Percentiles rank a stretch among this genome's conserved stretches.
phyloP scores from a whole-genome alignment of 2,113 vertebrate species.

The Cyanistes caeruleus region DNA sequence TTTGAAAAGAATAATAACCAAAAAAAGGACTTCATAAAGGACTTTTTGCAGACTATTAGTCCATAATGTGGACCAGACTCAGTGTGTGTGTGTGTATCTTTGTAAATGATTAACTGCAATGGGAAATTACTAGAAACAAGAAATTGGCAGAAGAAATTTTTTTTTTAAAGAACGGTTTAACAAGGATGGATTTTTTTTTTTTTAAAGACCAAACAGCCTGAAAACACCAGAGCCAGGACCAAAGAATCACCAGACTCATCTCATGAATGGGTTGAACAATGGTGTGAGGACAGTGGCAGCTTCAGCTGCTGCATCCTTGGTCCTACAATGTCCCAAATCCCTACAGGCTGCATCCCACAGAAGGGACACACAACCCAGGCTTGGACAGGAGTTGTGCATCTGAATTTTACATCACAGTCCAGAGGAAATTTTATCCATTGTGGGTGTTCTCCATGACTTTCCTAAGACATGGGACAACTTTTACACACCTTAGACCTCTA shows the following conservation, averaged over 20 bases:
- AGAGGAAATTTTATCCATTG: background rate
- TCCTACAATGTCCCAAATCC: background rate
- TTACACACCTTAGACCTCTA: background rate
- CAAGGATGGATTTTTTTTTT: background rate
- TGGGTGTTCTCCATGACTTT: background rate
- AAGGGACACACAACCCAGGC: background rate
- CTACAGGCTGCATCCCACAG: background rate
- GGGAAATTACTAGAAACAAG: background rate
- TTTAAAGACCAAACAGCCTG: background rate
- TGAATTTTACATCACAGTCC: background rate
- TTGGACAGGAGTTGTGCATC: background rate
- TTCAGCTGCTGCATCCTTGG: background rate
- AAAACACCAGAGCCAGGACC: background rate
- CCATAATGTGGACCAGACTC: background rate
- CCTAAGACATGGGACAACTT: background rate
- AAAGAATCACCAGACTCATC: background rate
- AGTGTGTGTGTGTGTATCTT: background rate
- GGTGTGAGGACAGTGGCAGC: fast-evolving
- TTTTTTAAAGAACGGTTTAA: background rate
- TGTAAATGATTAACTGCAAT: background rate
- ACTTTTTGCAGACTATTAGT: slow-evolving; percentile 1
- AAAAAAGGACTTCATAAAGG: background rate
- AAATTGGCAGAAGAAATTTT: background rate
- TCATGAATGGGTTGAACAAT: background rate
- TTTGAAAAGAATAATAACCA: background rate